phyloP scores from a whole-genome alignment of 2,797 vertebrate species.

The Eurystomus glaucurus region DNA sequence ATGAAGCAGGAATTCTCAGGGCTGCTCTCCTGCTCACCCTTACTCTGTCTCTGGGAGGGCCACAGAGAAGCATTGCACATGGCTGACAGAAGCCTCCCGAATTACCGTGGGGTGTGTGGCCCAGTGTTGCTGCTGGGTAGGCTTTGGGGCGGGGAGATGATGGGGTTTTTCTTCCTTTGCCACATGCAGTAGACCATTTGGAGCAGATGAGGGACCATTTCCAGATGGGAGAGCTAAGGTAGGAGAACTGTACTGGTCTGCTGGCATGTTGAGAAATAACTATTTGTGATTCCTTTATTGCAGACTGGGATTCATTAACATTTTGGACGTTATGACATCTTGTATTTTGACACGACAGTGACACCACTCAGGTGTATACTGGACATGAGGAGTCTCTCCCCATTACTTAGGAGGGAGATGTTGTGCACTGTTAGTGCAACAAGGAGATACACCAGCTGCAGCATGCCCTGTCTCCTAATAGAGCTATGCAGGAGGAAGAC shows the following conservation, averaged over 20 bases:
- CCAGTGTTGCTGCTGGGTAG: neutral
- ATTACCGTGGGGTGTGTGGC: neutral
- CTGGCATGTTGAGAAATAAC: neutral
- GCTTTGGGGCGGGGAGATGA: neutral
- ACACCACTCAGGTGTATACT: neutral
- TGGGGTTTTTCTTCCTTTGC: neutral
- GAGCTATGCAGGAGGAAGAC: rapidly evolving
- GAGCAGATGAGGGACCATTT: neutral
- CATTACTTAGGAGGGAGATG: neutral
- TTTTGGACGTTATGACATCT: neutral
- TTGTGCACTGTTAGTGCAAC: neutral
- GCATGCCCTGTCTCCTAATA: neutral
- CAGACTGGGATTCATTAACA: neutral
- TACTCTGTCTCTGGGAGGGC: neutral
- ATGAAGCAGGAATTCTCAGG: neutral
- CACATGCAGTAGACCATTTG: neutral
- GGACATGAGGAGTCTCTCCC: neutral
- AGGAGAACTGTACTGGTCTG: neutral
- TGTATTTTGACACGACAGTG: neutral
- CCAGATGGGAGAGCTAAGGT: neutral
- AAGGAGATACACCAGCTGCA: neutral
- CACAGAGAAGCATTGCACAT: rapidly evolving
- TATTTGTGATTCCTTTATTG: rapidly evolving
- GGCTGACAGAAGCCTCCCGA: neutral
- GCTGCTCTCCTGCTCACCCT: neutral